Evolutionary conservation across 2,888 invertebrate genomes (phyloP), one percentile per base, ranked within the genome.

Genomic region (Melitaea athalia): DNA sequence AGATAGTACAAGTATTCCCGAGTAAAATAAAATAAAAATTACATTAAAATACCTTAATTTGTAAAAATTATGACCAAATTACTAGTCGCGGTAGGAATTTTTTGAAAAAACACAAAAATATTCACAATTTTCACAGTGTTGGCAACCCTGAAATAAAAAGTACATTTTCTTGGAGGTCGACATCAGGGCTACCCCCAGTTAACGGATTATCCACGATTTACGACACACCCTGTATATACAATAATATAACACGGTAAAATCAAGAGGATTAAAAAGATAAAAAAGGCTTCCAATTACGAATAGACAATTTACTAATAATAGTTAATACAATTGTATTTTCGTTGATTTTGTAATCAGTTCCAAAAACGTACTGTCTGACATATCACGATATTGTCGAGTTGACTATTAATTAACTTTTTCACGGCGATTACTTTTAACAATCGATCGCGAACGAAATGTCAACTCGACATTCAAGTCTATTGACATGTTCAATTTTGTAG

Each of bases 331-430:
- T 72, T 70, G 65, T 69, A 60, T 60, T 69, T 63, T 45, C 53
- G 57, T 64, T 64, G 62, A 38, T 53, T 64, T 50, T 43, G n/a
- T 38, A 66, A 70, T 68, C 55, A 69, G 61, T 67, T 64, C 24
- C 31, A 55, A 33, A 59, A 49, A 53, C 53, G 42, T 68, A 49
- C 59, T 77, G 81, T 65, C 57, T 78, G 83, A 67, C 82, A 80
- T 81, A 80, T 83, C 81, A 82, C 83, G 81, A 78, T 63, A 78
- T 72, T 66, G 49, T 31, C 70, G 66, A 69, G 63, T 33, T 63
- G 53, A n/a, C 31, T 67, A 63, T 64, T 74, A 70, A 72, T 73
- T 72, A 63, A 61, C 17, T 69, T 67, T 71, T 68, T 73, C 70
- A 67, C 63, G 67, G 64, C 61, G 63, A 11, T 62, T 31, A 55